Evolutionary conservation across 2,113 vertebrate species (phyloP), one percentile per base, ranked within the genome.

Genomic region (Ahaetulla prasina): DNA sequence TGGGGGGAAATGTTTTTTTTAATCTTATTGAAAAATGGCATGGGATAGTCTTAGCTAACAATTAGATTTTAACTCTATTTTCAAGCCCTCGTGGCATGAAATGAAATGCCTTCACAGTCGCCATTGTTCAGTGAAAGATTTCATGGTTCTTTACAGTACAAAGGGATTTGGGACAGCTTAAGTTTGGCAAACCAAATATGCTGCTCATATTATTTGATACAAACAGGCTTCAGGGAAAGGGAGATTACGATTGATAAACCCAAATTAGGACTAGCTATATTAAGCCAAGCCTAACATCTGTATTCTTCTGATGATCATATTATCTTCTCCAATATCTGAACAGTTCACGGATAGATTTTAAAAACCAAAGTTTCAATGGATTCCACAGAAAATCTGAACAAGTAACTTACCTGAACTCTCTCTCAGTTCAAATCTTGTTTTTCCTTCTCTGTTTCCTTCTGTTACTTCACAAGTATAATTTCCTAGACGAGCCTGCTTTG

Each of bases 391-490:
- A 57, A 85, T 95, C 0, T 4, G 91, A 39, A 55, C 20, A 95
- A 47, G 86, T 3, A 85, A 95, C 96, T 97, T 95, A 98, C 97
- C 96, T 35, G 90, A 2, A 52, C 0, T 47, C 0, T 88, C 87
- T 90, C 0, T 96, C 30, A 98, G 94, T 90, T 98, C 96, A 85
- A 98, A 0, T 52, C 0, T 87, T 2, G 53, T 92, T 93, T 95
- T 91, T 14, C 97, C 97, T 97, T 97, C 97, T 92, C 97, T 97
- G 92, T 52, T 96, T 20, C 92, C 93, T 95, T 97, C 97, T 87
- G 94, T 96, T 45, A 98, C 97, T 96, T 97, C 95, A 43, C 98
- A 98, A 1, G 90, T 97, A 87, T 98, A 98, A 95, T 98, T 98
- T 92, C 97, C 98, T 23, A 4, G 1, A 2, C 11, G 0, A 1